Conservation (phyloP, 2,113 vertebrate species). For the Triplophysa tibetana region DNA sequence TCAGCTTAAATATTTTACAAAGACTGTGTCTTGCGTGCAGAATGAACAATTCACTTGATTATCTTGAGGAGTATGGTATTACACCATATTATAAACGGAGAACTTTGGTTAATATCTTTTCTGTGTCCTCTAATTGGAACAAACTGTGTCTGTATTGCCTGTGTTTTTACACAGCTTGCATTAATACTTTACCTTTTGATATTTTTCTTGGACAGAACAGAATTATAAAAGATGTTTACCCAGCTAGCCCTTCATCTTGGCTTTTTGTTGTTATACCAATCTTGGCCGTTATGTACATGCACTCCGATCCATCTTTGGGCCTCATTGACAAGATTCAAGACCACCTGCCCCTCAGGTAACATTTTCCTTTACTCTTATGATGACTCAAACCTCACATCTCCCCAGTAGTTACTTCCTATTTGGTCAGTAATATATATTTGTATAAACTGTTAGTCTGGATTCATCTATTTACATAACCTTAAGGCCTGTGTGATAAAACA, state of each 20-base stretch:
- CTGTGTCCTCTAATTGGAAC: background rate
- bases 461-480: background rate
- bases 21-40: background rate
- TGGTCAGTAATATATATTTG: background rate
- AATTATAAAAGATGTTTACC: conserved; percentile 81
- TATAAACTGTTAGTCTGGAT: background rate
- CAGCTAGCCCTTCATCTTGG: conserved; percentile 87
- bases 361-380: background rate
- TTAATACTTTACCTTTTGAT: background rate
- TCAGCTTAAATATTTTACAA: background rate
- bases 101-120: background rate
- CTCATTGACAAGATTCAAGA: conserved; percentile 88
- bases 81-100: no score
- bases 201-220: conserved; percentile 73
- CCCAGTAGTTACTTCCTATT: background rate
- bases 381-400: no score
- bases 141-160: background rate
- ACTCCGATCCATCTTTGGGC: conserved; percentile 89
- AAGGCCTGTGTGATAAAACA: background rate
- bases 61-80: no score
- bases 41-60: background rate
- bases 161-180: background rate
- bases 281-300: conserved; percentile 83
- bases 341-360: conserved; percentile 83
- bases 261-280: conserved; percentile 86